Base-by-base conservation (phyloP, 2,797 vertebrate species). In the Hephaestus fuliginosus region DNA sequence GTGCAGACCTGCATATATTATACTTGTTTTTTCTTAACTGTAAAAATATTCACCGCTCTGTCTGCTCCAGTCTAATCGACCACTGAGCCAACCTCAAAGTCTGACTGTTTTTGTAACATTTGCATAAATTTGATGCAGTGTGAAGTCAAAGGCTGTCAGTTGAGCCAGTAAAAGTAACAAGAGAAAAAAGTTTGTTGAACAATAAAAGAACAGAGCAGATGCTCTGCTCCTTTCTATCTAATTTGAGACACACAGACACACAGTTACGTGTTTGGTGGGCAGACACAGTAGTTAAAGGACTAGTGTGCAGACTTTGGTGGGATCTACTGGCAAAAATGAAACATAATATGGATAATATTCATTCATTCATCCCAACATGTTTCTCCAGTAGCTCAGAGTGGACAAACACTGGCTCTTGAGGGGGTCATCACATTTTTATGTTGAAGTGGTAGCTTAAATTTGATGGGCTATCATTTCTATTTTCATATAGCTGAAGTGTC, bases 1-100 rank as follows among this genome's bases (percentile, higher is more conserved):
- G 65, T 60, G 36, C 11, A 22, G n/a, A 22, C 36, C 55, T 60
- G 68, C 53, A 75, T 53, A 71, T 72, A 66, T 70, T 56, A 73
- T 62, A 28, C 33, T 65, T 63, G 12, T 7, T n/a, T 70, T 57
- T 65, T 2, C 20, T 3, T 25, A 20, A 56, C 70, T 63, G 56
- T 65, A 61, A 44, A 80, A 28, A 71, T 44, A 66, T 76, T 22
- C 36, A 55, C 14, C 57, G 53, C 44, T 63, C 43, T 20, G 43
- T 58, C 58, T 70, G 44, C 28, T 69, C 36, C 41, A 51, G 55
- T 60, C 28, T 57, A 64, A 71, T 44, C 18, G 39, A 56, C 41
- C 33, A 62, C n/a, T 18, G 44, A 61, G 30, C 11, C 14, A 71
- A 49, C 43, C 17, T 53, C 30, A 36, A 36, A 28, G 57, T 41